Percentiles rank a stretch among this genome's conserved stretches.
These are phyloP conservation scores for Machimus atricapillus DNA, from an alignment of 2,888 invertebrate genomes.

Conservation along the genomic window DNA sequence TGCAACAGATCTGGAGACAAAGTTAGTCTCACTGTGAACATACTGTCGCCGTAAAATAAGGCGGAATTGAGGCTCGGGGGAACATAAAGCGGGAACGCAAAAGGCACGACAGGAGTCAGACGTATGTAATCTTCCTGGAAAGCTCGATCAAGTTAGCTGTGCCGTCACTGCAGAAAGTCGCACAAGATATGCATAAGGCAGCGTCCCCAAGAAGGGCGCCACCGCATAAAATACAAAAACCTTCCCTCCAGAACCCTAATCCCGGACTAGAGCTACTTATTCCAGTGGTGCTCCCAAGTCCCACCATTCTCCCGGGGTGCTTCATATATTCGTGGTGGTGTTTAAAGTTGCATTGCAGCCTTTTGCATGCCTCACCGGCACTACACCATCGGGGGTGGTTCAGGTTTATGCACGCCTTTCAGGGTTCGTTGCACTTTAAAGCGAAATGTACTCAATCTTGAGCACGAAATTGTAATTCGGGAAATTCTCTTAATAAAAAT, in stretches of 20 bases:
- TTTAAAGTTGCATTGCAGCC: background rate
- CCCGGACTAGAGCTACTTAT: background rate
- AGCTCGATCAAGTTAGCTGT: background rate
- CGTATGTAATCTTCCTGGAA: background rate
- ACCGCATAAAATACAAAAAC: background rate
- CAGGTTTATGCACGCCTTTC: background rate
- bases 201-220: background rate
- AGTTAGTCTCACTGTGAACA: background rate
- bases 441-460: background rate
- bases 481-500: slow-evolving; percentile 10
- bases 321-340: background rate
- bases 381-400: background rate
- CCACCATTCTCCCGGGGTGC: background rate
- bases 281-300: background rate
- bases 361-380: background rate
- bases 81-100: background rate
- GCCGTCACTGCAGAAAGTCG: background rate
- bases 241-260: background rate
- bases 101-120: background rate
- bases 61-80: background rate
- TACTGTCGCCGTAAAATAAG: background rate
- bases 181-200: background rate
- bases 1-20: background rate
- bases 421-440: slow-evolving; percentile 21
- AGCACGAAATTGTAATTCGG: background rate